Percentiles rank a stretch among this genome's conserved stretches.
These are phyloP conservation scores for Cossypha heuglini DNA, from an alignment of 2,797 vertebrate species.

Conservation along the genomic window DNA sequence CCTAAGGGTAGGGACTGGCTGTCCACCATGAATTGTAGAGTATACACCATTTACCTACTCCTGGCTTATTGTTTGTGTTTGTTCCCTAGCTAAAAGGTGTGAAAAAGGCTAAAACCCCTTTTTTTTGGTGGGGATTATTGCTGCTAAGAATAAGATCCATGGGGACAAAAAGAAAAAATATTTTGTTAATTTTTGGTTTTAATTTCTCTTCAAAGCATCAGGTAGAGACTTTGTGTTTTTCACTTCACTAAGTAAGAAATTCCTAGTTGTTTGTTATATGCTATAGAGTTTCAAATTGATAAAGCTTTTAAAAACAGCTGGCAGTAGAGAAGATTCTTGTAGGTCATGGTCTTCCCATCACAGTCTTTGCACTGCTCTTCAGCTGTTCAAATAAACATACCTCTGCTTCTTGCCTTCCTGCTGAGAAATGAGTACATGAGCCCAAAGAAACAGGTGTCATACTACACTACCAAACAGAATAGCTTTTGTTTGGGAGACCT, in stretches of 20 bases:
- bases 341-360: constrained; percentile 18
- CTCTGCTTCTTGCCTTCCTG: constrained; percentile 10
- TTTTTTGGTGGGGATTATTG: background rate
- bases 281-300: background rate
- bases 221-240: background rate
- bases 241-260: background rate
- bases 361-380: constrained; percentile 45
- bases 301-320: background rate
- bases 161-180: background rate
- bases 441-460: background rate
- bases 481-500: background rate
- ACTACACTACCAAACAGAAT: background rate
- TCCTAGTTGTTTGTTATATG: background rate
- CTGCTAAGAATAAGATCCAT: background rate
- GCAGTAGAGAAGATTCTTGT: background rate
- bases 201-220: background rate
- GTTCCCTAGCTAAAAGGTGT: background rate
- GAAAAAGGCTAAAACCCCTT: background rate
- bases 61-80: background rate
- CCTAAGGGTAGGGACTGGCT: background rate
- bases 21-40: background rate
- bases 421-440: background rate
- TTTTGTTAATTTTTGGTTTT: background rate
- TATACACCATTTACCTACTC: background rate
- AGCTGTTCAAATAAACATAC: constrained; percentile 77